Base-by-base conservation (phyloP, 2,888 invertebrate species). In the Salticus scenicus region DNA sequence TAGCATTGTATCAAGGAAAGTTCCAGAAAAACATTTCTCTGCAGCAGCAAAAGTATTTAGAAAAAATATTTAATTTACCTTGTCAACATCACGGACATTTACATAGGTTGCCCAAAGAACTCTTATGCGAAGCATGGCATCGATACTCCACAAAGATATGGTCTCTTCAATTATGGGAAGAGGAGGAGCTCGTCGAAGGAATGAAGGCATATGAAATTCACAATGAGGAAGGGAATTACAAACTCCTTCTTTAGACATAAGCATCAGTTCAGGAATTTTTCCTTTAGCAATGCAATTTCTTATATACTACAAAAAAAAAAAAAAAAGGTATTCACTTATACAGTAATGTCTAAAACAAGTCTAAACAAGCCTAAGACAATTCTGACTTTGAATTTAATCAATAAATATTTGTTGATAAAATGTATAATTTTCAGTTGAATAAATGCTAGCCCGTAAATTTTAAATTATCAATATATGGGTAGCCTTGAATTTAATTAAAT, bases 21-120 rank as follows among this genome's bases (percentile, higher is more conserved):
- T n/a, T n/a, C n/a, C n/a, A n/a, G n/a, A n/a, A n/a, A n/a, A n/a
- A 37, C 37, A 37, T 37, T 37, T 7, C 37, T 7, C 4, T 7
- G 37, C 37, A 37, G 37, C 37, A 37, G 37, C 37, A 7, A 37
- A 4, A 37, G 37, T 37, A 10, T 31, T 4, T 28, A 63, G 4
- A 12, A 2, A 74, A 37, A 30, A 30, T 17, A 66, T 17, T 24
- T 14, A 7, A 37, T 4, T 37, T 87, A 92, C 92, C 90, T 91
- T 91, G 87, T 93, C 92, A 47, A 90, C 90, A 89, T 93, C 92
- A 80, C 91, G 91, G 42, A 92, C 92, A 89, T 92, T 93, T 67
- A 93, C 92, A 89, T 92, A 92, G 14, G 92, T 92, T 42, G 92
- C 93, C 90, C 91, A 91, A 75, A 92, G 89, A 31, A 93, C 90